Base-by-base conservation (phyloP, 2,113 vertebrate genomes). In the Melospiza georgiana region DNA sequence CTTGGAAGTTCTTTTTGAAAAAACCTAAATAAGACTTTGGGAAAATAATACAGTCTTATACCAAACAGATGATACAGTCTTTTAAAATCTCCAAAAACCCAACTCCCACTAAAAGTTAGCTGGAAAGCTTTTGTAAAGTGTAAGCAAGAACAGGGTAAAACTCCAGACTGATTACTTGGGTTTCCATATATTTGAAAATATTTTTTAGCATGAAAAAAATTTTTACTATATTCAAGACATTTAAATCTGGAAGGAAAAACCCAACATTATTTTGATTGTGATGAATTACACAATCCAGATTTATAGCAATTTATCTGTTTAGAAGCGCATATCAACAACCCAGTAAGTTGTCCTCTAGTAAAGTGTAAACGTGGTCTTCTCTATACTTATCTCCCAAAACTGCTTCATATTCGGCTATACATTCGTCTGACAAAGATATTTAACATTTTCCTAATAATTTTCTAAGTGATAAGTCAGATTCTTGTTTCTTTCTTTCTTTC, bases 191-290 rank as follows among this genome's bases (percentile, higher is more conserved):
- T 44, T 90, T 66, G 15, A 80, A 92, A 86, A 49, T 6, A 24
- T 16, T 18, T 87, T 58, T 67, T 7, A 44, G 3, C 1, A 31
- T 43, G 22, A 71, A 83, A 77, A 80, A 2, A 21, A 22, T 37
- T 74, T 59, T 76, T 69, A 35, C 2, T 67, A 18, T 80, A 78
- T 4, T 43, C 46, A 51, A 3, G 6, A 43, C 11, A 75, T 69
- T 74, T 57, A 80, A 84, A 86, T 63, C 8, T 78, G 15, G 6
- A 74, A 27, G 3, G 4, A 89, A 9, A 31, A 55, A 2, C 0
- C 0, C 12, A 37, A 7, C 0, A 2, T 11, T 65, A 13, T 12
- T 59, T 57, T 72, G 10, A 49, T 18, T 21, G 2, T 37, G 37
- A 18, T 63, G 44, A 87, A 41, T 63, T 39, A 24, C 1, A 5